Conservation (phyloP, 2,797 vertebrate species). For the Enteromius fasciolatus region DNA sequence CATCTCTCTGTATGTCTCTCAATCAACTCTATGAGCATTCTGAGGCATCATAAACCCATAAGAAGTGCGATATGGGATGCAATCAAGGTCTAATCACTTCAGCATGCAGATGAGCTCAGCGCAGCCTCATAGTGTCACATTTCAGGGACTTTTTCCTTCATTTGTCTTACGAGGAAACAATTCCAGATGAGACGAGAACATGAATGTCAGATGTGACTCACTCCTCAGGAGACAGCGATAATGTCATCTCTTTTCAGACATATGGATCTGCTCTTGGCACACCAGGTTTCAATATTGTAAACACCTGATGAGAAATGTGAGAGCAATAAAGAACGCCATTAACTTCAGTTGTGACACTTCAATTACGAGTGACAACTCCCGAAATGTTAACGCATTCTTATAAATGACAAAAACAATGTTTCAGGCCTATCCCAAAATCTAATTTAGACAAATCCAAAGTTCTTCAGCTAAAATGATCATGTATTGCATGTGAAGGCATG, state of each 20-base stretch:
- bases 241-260: slow-evolving; percentile 19
- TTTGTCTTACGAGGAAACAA: slow-evolving; percentile 16
- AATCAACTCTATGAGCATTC: background rate
- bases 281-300: slow-evolving; percentile 2
- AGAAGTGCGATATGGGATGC: slow-evolving; percentile 30
- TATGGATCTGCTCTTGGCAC: background rate
- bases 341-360: background rate
- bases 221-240: background rate
- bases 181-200: background rate
- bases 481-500: background rate
- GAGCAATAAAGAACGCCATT: background rate
- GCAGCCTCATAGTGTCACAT: slow-evolving; percentile 16
- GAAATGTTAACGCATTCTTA: background rate
- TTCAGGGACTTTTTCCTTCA: slow-evolving; percentile 5
- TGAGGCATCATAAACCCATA: slow-evolving; percentile 9
- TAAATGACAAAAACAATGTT: background rate
- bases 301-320: background rate
- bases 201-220: slow-evolving; percentile 33
- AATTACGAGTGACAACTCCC: background rate
- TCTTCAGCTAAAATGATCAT: background rate
- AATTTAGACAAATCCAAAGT: background rate
- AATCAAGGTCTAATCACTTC: slow-evolving; percentile 57
- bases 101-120: slow-evolving; percentile 50
- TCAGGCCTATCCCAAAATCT: background rate
- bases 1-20: background rate